phyloP scores from a whole-genome alignment of 2,113 vertebrate genomes.

The Felis chaus region DNA sequence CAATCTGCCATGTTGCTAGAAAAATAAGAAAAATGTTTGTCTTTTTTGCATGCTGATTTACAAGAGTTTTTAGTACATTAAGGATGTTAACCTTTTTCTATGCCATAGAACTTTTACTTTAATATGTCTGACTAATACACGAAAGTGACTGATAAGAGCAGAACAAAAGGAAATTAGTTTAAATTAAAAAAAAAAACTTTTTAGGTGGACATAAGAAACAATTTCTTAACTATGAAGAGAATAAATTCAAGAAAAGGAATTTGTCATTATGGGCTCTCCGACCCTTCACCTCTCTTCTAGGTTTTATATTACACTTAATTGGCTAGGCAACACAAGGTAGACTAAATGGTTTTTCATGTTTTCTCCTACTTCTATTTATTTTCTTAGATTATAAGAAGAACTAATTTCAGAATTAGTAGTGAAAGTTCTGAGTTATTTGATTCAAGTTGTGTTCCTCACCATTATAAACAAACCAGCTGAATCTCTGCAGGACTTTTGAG shows the following conservation, averaged over 20 bases:
- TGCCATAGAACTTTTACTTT: not conserved
- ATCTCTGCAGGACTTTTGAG: not conserved
- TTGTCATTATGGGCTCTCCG: not conserved
- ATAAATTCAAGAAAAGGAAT: not conserved
- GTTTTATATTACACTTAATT: not conserved
- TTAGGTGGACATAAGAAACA: constrained; percentile 13
- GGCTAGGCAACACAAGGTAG: not conserved
- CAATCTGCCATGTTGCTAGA: not conserved
- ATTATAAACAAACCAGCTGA: not conserved
- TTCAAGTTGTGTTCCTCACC: not conserved
- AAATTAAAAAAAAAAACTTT: not conserved
- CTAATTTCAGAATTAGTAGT: constrained; percentile 27
- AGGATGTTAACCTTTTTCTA: not conserved
- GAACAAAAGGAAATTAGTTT: constrained; percentile 6
- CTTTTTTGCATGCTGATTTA: not conserved
- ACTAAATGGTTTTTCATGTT: not conserved
- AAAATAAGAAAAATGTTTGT: not conserved
- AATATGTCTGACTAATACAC: not conserved
- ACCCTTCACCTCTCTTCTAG: not conserved
- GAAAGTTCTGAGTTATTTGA: not conserved
- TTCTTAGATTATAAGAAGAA: not conserved
- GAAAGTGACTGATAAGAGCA: not conserved
- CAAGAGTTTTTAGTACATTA: not conserved
- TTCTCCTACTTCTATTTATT: not conserved
- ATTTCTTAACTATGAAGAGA: not conserved